These are phyloP conservation scores for Leptosomus discolor DNA, from an alignment of 2,113 vertebrate species.

Conservation along the genomic window DNA sequence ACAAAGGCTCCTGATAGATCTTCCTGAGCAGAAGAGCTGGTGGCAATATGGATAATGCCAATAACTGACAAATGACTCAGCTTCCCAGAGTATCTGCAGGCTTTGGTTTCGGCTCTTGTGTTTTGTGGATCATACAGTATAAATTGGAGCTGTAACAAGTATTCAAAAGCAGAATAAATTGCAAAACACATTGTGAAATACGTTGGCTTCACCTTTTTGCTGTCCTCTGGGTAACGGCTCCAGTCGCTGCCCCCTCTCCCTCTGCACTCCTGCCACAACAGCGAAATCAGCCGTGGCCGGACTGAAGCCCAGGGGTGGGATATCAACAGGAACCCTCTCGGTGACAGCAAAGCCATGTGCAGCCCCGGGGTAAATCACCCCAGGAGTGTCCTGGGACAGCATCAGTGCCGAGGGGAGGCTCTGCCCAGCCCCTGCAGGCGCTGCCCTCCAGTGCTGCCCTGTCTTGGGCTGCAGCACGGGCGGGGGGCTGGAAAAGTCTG, in stretches of 20 bases:
- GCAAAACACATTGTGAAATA: fast-evolving
- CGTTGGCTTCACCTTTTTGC: fast-evolving
- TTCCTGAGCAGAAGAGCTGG: background rate
- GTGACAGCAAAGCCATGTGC: fast-evolving
- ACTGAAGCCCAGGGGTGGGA: background rate
- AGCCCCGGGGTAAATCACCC: fast-evolving
- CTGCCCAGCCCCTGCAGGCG: background rate
- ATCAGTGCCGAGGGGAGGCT: background rate
- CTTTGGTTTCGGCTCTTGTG: background rate
- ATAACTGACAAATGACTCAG: background rate
- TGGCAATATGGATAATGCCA: background rate
- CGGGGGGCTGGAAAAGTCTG: background rate
- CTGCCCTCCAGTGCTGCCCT: background rate
- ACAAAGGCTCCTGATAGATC: background rate
- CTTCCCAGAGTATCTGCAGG: background rate
- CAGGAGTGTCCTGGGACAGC: background rate
- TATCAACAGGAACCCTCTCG: background rate
- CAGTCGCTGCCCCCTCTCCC: background rate
- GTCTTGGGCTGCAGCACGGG: background rate
- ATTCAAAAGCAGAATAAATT: background rate
- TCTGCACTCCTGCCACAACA: too few species aligned
- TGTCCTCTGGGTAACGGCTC: background rate
- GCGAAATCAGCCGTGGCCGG: too few species aligned
- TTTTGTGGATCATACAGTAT: background rate
- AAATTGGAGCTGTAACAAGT: fast-evolving